These are phyloP conservation scores for Dryas iulia DNA, from an alignment of 1,140 invertebrate genomes.

Conservation along the genomic window DNA sequence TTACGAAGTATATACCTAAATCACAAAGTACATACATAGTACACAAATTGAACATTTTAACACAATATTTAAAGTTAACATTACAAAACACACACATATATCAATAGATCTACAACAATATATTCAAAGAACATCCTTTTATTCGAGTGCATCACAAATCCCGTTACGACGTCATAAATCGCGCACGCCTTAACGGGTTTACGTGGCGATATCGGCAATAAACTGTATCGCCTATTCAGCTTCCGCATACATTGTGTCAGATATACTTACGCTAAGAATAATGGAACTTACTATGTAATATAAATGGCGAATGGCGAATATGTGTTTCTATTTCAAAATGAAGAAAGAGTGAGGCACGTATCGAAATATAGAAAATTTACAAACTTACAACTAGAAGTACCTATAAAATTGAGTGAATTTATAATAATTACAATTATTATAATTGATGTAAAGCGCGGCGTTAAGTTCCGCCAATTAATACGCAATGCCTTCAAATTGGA, in stretches of 20 bases:
- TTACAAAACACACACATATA: neutral
- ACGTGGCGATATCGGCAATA: conserved; percentile 28
- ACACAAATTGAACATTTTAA: neutral
- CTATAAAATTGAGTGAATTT: no score
- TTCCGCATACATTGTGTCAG: conserved; percentile 18
- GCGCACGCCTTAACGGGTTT: conserved; percentile 28
- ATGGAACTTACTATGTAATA: neutral
- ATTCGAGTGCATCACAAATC: conserved; percentile 17
- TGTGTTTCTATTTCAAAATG: neutral
- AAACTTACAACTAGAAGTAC: no score
- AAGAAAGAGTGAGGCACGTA: neutral
- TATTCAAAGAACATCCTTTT: conserved; percentile 8
- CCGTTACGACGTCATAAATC: conserved; percentile 33
- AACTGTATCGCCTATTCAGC: conserved; percentile 24
- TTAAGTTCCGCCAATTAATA: no score
- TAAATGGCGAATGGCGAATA: neutral
- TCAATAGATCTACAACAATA: neutral
- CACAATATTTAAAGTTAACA: no score
- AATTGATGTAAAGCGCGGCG: no score
- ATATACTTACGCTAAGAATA: neutral
- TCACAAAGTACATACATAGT: no score
- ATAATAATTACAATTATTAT: no score
- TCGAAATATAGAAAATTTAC: no score
- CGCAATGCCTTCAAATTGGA: no score
- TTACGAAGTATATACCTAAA: no score